Percentiles rank a stretch among this genome's conserved stretches.
Evolutionary conservation across 2,797 vertebrate species (phyloP).

Genomic region (Notamacropus eugenii): DNA sequence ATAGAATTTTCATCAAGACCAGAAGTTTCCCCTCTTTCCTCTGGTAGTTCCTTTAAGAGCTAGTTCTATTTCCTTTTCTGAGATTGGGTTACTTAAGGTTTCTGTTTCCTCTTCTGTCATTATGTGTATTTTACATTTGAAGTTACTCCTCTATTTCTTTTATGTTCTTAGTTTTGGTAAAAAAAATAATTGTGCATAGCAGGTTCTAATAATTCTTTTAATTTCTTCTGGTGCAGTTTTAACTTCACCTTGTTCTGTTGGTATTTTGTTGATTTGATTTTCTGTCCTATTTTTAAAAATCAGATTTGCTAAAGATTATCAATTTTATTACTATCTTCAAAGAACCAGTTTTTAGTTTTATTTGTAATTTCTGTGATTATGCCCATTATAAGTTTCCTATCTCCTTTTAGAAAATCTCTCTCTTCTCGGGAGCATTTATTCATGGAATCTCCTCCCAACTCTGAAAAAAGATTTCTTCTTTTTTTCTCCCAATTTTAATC

Average conservation of each 20-base stretch:
- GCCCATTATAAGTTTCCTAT: neutral
- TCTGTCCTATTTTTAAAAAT: neutral
- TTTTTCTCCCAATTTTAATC: neutral
- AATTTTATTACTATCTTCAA: neutral
- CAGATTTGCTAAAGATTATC: neutral
- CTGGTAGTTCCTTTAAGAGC: neutral
- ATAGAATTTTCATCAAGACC: neutral
- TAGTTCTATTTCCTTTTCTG: neutral
- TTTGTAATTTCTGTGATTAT: neutral
- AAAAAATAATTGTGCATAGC: neutral
- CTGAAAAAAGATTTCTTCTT: neutral
- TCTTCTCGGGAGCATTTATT: neutral
- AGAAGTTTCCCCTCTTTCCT: neutral
- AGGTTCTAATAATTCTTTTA: neutral
- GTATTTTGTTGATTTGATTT: neutral
- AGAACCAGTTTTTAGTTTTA: neutral
- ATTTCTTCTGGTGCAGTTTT: neutral
- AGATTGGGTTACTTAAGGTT: neutral
- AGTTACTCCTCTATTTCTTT: neutral
- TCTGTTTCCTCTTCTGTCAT: neutral
- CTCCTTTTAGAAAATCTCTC: neutral
- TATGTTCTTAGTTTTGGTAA: neutral
- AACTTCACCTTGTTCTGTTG: neutral
- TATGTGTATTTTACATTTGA: neutral
- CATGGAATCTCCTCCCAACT: neutral